phyloP scores from a whole-genome alignment of 1,140 invertebrate genomes.

The Mercenaria mercenaria region DNA sequence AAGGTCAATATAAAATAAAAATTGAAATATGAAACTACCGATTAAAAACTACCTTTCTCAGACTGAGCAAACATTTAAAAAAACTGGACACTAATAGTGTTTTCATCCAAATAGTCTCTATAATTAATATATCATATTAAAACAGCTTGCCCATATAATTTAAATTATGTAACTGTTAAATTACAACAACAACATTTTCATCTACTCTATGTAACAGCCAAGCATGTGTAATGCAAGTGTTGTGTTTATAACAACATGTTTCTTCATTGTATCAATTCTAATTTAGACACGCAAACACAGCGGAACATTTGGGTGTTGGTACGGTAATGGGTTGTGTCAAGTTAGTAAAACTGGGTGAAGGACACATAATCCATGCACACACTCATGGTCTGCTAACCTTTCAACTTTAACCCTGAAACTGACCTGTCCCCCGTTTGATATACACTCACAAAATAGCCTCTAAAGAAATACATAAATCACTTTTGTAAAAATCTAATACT shows the following conservation, averaged over 20 bases:
- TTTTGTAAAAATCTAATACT: too few species aligned
- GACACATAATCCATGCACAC: slow-evolving; percentile 14
- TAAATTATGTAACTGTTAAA: neutral
- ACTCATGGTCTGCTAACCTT: slow-evolving; percentile 54
- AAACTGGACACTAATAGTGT: too few species aligned
- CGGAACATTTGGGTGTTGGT: neutral
- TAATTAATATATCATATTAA: too few species aligned
- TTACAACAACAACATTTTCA: neutral
- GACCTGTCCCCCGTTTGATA: slow-evolving; percentile 16
- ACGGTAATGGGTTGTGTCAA: neutral
- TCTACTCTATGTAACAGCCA: neutral
- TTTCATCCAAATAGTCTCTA: too few species aligned
- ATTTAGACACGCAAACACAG: neutral
- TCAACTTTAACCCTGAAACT: slow-evolving; percentile 49
- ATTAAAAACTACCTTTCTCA: too few species aligned
- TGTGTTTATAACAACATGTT: neutral
- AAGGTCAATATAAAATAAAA: too few species aligned
- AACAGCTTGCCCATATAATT: neutral
- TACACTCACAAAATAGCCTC: neutral
- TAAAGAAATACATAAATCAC: too few species aligned
- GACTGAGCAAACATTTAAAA: too few species aligned
- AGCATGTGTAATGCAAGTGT: neutral
- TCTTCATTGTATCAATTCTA: neutral
- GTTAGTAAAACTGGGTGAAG: slow-evolving; percentile 25
- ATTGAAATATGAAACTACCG: too few species aligned